Percentiles rank a stretch among this genome's conserved stretches.
phyloP scores from a whole-genome alignment of 1,140 invertebrate species.

The Samia ricini region DNA sequence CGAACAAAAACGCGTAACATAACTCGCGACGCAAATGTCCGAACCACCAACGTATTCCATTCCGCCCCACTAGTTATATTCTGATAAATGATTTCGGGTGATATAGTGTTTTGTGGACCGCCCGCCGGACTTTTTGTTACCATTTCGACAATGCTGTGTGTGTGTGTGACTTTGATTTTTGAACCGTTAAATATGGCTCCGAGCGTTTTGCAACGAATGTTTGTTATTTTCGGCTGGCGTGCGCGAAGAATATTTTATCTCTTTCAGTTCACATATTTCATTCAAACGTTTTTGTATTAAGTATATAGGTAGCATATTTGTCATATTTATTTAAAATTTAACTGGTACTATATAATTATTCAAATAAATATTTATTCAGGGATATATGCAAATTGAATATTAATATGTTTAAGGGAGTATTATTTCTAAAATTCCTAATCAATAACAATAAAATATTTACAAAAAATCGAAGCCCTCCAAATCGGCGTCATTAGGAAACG shows the following conservation, averaged over 20 bases:
- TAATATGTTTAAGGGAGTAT: too few species aligned
- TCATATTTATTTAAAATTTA: too few species aligned
- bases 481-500: too few species aligned
- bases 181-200: neutral
- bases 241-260: neutral
- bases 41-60: constrained; percentile 47
- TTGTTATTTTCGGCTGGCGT: neutral
- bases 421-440: too few species aligned
- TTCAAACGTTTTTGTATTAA: neutral
- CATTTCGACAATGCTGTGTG: constrained; percentile 12
- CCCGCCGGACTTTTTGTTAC: constrained; percentile 36
- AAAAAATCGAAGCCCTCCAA: too few species aligned
- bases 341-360: too few species aligned
- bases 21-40: constrained; percentile 47
- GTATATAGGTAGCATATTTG: too few species aligned
- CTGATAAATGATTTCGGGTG: constrained; percentile 63
- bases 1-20: constrained; percentile 24
- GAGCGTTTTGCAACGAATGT: neutral
- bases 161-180: constrained; percentile 20
- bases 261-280: neutral
- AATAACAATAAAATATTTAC: too few species aligned
- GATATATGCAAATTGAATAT: too few species aligned
- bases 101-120: constrained; percentile 46
- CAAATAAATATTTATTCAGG: too few species aligned
- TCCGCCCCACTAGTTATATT: constrained; percentile 60